Conservation (phyloP, 2,797 vertebrate species). For the Xiphorhynchus erythropygius region DNA sequence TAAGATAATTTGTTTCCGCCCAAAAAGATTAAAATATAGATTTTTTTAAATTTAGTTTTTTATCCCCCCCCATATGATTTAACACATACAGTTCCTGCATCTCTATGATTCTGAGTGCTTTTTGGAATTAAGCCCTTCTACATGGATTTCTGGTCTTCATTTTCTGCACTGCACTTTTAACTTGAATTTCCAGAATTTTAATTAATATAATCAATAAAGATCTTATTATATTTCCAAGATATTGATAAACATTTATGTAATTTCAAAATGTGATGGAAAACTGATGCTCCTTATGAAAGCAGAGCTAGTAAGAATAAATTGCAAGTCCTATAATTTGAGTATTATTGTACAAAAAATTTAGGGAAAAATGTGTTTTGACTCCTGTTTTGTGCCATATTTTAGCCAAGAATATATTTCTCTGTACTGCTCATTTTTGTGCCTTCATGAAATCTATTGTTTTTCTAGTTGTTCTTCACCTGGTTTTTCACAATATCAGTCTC, state of each 20-base stretch:
- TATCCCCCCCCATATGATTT: constrained; percentile 50
- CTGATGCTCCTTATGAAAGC: neutral
- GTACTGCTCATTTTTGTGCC: neutral
- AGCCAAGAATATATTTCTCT: neutral
- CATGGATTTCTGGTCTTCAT: neutral
- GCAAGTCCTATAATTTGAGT: neutral
- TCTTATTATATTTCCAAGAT: neutral
- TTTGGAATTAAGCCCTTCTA: constrained; percentile 32
- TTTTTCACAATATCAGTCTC: neutral
- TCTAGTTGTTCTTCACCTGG: neutral
- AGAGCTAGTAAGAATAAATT: neutral
- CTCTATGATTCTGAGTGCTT: constrained; percentile 35
- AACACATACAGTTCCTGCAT: constrained; percentile 65
- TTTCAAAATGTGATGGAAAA: neutral
- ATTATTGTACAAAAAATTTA: neutral
- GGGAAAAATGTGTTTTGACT: neutral
- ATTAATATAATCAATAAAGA: neutral
- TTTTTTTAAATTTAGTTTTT: constrained; percentile 65
- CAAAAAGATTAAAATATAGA: constrained; percentile 83
- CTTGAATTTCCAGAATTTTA: neutral
- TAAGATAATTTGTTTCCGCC: constrained; percentile 85
- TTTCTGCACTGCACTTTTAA: neutral
- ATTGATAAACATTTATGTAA: neutral
- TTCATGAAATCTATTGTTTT: neutral
- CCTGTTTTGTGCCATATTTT: neutral